These are phyloP conservation scores for Torymus aiolomorphi DNA, from an alignment of 2,888 invertebrate genomes.

Conservation along the genomic window DNA sequence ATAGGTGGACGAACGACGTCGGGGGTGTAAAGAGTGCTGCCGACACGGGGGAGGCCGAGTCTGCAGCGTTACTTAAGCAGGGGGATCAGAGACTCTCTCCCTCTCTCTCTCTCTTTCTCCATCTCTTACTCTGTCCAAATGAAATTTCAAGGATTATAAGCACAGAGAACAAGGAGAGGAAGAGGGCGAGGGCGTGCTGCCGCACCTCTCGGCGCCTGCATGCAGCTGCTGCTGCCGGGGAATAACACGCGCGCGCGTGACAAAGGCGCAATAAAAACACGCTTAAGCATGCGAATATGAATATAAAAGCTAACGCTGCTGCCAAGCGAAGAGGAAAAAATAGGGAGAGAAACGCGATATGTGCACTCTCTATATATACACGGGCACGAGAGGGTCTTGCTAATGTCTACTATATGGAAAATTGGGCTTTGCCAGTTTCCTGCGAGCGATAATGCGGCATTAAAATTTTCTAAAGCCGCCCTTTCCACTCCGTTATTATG, in stretches of 20 bases:
- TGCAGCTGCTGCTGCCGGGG: not conserved
- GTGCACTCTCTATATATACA: not conserved
- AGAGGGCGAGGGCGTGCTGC: not conserved
- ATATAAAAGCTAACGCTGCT: not conserved
- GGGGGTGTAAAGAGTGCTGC: too few species aligned
- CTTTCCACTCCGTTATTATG: too few species aligned
- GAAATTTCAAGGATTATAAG: constrained; percentile 38
- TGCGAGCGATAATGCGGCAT: too few species aligned
- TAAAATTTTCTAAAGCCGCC: too few species aligned
- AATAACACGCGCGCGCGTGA: constrained; percentile 1
- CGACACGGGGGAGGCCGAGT: not conserved
- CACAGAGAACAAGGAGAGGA: not conserved
- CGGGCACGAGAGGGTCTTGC: too few species aligned
- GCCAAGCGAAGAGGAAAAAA: too few species aligned
- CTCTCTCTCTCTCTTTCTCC: too few species aligned
- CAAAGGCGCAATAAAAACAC: not conserved
- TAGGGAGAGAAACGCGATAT: not conserved
- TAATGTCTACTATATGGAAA: too few species aligned
- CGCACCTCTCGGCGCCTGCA: not conserved
- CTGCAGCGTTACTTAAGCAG: not conserved
- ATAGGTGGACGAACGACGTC: too few species aligned
- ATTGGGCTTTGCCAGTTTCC: too few species aligned
- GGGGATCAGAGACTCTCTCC: constrained; percentile 1
- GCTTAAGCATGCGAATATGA: not conserved
- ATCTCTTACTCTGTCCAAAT: constrained; percentile 22